Base-by-base conservation (phyloP, 2,888 invertebrate genomes). In the Xestia ashworthii region DNA sequence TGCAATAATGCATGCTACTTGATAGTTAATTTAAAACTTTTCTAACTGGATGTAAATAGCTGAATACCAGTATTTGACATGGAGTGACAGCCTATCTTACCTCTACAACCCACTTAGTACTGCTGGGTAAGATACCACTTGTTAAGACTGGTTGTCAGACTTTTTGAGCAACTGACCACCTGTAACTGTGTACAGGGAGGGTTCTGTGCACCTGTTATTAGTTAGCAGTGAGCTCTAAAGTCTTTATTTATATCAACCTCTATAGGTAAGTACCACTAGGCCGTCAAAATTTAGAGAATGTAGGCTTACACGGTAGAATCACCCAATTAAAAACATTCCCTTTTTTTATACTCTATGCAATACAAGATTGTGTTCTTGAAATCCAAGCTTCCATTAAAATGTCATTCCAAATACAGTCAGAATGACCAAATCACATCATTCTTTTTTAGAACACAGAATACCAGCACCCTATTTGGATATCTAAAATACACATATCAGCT, bases 381-480 rank as follows among this genome's bases (percentile, higher is more conserved):
- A 70, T 70, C 25, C 14, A 19, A 32, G 11, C 3, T 0, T 46
- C 12, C 58, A 81, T 44, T 67, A 58, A 65, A 53, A 48, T 1
- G 5, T 19, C 46, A n/a, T 22, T 60, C 62, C 62, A 68, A 68
- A 53, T 50, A 66, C 25, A 69, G 12, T 62, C 25, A 62, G 32
- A 73, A 55, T 71, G 11, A 79, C 80, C 60, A 70, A 71, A 48
- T 69, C 62, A 76, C 41, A 74, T 71, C 11, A 76, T 71, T 74
- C 38, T 62, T 82, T 70, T 58, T 75, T 69, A n/a, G 14, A 75
- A 48, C 58, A 44, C 71, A 67, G 65, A 80, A 87, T 82, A 82
- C 76, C 80, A 85, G 85, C 76, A 68, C 60, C 77, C 83, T 89
- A 86, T 82, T 83, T 89, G 87, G 77, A 73, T 88, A 87, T 89